Base-by-base conservation (phyloP, 2,113 vertebrate genomes). In the Phasianus colchicus region DNA sequence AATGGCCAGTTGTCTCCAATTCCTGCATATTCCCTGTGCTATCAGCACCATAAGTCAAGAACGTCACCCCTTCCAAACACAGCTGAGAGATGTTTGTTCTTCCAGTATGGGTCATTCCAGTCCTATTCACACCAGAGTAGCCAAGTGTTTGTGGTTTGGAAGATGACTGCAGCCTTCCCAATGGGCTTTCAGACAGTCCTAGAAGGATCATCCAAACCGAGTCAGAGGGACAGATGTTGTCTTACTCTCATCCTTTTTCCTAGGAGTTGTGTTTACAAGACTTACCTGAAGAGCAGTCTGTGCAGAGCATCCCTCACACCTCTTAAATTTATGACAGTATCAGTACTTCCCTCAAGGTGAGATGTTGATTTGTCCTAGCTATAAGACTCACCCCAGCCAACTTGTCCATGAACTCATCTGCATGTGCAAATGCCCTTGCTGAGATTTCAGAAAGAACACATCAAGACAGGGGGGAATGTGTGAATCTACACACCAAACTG, bases 11-110 rank as follows among this genome's bases (percentile, higher is more conserved):
- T 17, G 57, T 15, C 47, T 81, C 12, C 4, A 1, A 24, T 4
- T 89, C 32, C 18, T 52, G 21, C 4, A 4, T 5, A 58, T 18
- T 55, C 15, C 6, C 13, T 43, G 36, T 32, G 71, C n/a, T 48
- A 11, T 27, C 54, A 54, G 24, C 18, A 29, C 16, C 15, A n/a
- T 17, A 10, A 32, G 34, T 19, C 0, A 0, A 14, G 29, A 71
- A 15, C 1, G 0, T n/a, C 34, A 54, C 10, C 19, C 13, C 14
- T 81, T 61, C 27, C 47, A 71, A 71, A 74, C 9, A 9, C 0
- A 1, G 30, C 19, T 89, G 48, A 63, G 67, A 36, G 15, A 14
- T 2, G 2, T 18, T 36, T 10, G 15, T 75, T 52, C 55, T 76
- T 66, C 1, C 1, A 5, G 25, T 13, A 7, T 14, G 25, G 58